Evolutionary conservation across 2,888 invertebrate genomes (phyloP), one percentile per base, ranked within the genome.

Genomic region (Acrobasis suavella): DNA sequence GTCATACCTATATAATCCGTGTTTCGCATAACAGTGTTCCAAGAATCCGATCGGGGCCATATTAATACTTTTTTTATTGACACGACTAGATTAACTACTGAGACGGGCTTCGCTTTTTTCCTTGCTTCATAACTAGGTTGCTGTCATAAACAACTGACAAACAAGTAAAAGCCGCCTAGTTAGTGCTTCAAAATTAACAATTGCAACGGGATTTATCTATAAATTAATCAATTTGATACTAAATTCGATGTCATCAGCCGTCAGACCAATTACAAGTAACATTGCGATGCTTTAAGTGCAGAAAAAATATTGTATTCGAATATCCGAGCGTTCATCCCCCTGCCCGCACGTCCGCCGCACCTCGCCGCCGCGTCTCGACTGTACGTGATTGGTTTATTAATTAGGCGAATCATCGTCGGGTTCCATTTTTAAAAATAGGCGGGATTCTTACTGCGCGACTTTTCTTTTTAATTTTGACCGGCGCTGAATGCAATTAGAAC

Each of bases 301-400:
- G 85, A 91, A 92, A 91, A 91, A 91, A 90, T 85, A 89, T 89
- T 87, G 82, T 87, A 89, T 90, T 87, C 91, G 91, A 91, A 91
- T 91, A 85, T 91, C 89, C 84, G 80, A 89, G 77, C 90, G 85
- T 87, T 89, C 91, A 91, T 89, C 90, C 91, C 90, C 90, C 88
- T 86, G 85, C 88, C 89, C 91, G 89, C 92, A 86, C 91, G 90
- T 87, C 90, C 89, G 89, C 86, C 91, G 91, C 91, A 82, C 91
- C 87, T 87, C 88, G 86, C 82, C 85, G 89, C 90, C 91, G 91
- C 90, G 91, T 89, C 92, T 87, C 90, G 88, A 87, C 85, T 89
- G 91, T 90, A 91, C 92, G 92, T 92, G 92, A 92, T 92, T 92
- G 92, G 92, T 90, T 92, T 92, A 91, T 91, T 91, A 92, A 92